Conservation (phyloP, 2,888 invertebrate genomes). For the Ischnus inquisitorius region DNA sequence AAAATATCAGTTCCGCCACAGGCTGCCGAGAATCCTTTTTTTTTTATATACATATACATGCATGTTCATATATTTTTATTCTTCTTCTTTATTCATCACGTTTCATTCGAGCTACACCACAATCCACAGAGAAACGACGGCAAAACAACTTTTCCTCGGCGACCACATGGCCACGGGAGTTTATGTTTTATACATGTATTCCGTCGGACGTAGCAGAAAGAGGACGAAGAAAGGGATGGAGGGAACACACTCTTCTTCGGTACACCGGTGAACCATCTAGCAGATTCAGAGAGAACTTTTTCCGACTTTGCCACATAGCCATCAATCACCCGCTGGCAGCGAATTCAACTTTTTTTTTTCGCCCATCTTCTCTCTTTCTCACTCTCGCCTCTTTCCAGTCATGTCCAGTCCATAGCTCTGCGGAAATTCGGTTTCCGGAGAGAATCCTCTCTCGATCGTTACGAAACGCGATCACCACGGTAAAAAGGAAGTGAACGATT, state of each 20-base stretch:
- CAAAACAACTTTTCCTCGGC: constrained; percentile 52
- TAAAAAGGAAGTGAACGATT: constrained; percentile 48
- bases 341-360: constrained; percentile 60
- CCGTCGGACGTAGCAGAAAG: constrained; percentile 10
- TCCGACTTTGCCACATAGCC: constrained; percentile 68
- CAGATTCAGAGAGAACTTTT: constrained; percentile 59
- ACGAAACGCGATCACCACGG: constrained; percentile 15
- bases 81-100: constrained; percentile 23
- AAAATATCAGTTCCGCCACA: constrained; percentile 38
- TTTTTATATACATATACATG: constrained; percentile 8
- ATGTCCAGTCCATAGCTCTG: constrained; percentile 32
- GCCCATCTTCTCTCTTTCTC: constrained; percentile 24
- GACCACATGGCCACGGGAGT: constrained; percentile 26
- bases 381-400: constrained; percentile 26
- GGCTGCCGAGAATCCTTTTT: constrained; percentile 27
- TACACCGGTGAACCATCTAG: constrained; percentile 35
- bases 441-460: constrained; percentile 38
- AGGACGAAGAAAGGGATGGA: constrained; percentile 4
- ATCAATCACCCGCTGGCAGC: constrained; percentile 76
- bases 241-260: constrained; percentile 31
- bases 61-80: not conserved
- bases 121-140: constrained; percentile 40
- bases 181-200: constrained; percentile 61
- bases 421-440: constrained; percentile 60
- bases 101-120: constrained; percentile 15